Conservation (phyloP, 2,888 invertebrate species). For the Lypha dubia region DNA sequence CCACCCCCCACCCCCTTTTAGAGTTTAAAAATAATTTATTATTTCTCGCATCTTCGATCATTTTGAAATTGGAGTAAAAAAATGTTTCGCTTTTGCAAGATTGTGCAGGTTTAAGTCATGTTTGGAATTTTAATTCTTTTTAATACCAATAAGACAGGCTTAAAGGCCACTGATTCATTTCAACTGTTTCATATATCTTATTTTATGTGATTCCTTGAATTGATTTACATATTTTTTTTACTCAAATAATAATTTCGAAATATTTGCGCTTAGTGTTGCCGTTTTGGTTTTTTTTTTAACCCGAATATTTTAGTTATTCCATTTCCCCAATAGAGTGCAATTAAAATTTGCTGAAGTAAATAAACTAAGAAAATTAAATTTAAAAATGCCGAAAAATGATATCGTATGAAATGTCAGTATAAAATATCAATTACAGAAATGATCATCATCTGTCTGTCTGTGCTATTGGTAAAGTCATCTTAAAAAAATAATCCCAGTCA, state of each 20-base stretch:
- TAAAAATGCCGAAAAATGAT: too few relatives aligned
- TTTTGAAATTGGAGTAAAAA: not conserved
- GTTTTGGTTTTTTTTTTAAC: not conserved
- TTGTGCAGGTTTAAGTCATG: slow-evolving; percentile 17
- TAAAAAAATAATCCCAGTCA: too few relatives aligned
- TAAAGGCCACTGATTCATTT: not conserved
- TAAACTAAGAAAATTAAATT: too few relatives aligned
- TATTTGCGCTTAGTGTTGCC: not conserved
- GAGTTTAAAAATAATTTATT: not conserved
- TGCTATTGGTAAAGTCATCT: too few relatives aligned
- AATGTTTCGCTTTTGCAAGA: slow-evolving; percentile 17
- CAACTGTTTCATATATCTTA: not conserved
- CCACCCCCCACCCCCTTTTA: too few relatives aligned
- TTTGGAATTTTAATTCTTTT: slow-evolving; percentile 32
- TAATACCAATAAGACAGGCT: not conserved
- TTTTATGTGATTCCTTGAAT: slow-evolving; percentile 7
- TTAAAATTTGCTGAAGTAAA: too few relatives aligned
- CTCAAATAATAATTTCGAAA: not conserved
- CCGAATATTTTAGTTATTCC: not conserved
- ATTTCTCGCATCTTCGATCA: not conserved
- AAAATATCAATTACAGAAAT: too few relatives aligned
- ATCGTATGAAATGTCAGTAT: too few relatives aligned
- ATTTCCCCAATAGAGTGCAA: too few relatives aligned
- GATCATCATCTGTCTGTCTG: too few relatives aligned
- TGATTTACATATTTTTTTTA: slow-evolving; percentile 1